A percentile compares a stretch with the other conserved stretches of the same genome.
Evolutionary conservation across 2,888 invertebrate genomes (phyloP).

Genomic region (Nymphalis polychloros): DNA sequence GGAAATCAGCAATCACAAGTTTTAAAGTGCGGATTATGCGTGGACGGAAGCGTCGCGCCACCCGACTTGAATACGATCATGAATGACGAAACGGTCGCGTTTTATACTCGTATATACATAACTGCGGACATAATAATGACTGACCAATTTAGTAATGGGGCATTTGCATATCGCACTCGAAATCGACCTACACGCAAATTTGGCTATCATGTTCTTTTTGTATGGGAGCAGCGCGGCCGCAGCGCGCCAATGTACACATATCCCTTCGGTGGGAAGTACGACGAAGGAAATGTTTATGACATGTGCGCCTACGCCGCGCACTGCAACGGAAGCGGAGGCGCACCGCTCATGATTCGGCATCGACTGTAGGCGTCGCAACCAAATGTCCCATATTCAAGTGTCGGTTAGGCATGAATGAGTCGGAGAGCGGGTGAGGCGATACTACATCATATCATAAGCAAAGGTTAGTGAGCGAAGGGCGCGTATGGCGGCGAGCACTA

Average conservation of each 20-base stretch:
- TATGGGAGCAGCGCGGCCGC: slow-evolving; percentile 36
- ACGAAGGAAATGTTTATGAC: slow-evolving; percentile 74
- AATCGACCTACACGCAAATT: slow-evolving; percentile 55
- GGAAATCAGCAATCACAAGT: slow-evolving; percentile 52
- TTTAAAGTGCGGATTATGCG: slow-evolving; percentile 48
- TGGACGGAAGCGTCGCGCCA: slow-evolving; percentile 50
- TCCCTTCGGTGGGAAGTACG: slow-evolving; percentile 57
- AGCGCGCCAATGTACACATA: slow-evolving; percentile 39
- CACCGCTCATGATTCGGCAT: slow-evolving; percentile 46
- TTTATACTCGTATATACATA: slow-evolving; percentile 37
- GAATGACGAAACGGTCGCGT: slow-evolving; percentile 49
- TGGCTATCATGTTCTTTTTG: slow-evolving; percentile 39
- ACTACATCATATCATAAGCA: slow-evolving; percentile 54
- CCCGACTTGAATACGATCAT: slow-evolving; percentile 49
- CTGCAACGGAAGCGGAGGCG: slow-evolving; percentile 70
- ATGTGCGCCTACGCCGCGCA: slow-evolving; percentile 63
- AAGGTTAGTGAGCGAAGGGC: slow-evolving; percentile 44
- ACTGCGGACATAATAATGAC: slow-evolving; percentile 54
- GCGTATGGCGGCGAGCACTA: slow-evolving; percentile 42
- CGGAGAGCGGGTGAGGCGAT: slow-evolving; percentile 48
- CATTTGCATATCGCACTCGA: slow-evolving; percentile 32
- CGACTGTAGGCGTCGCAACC: slow-evolving; percentile 54
- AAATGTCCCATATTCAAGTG: slow-evolving; percentile 41
- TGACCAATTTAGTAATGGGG: slow-evolving; percentile 54
- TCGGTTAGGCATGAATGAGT: slow-evolving; percentile 41